These are phyloP conservation scores for Papilio demoleus DNA, from an alignment of 2,888 invertebrate species.

Conservation along the genomic window DNA sequence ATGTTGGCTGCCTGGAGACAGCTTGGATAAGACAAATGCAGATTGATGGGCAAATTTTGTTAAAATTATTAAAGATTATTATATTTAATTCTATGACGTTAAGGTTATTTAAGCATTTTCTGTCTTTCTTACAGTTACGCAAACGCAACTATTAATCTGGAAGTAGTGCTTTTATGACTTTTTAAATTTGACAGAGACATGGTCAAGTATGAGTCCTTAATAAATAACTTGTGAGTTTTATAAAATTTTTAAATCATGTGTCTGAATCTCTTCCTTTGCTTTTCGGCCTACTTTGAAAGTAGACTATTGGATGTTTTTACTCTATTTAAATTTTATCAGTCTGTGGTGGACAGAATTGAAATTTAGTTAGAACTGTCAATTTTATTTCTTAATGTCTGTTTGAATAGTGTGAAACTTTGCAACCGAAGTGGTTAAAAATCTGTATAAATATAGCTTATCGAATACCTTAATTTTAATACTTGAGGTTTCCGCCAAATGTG, in stretches of 20 bases:
- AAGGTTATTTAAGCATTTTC: too few species aligned
- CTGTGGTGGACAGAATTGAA: too few species aligned
- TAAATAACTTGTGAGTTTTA: too few species aligned
- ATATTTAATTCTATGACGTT: too few species aligned
- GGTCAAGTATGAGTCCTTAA: too few species aligned
- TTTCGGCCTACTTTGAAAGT: too few species aligned
- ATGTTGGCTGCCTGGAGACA: slow-evolving; percentile 2
- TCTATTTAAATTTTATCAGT: too few species aligned
- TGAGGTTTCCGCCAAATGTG: slow-evolving; percentile 14
- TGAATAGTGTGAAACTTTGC: not conserved
- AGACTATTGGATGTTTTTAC: too few species aligned
- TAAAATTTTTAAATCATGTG: too few species aligned
- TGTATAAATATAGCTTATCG: not conserved
- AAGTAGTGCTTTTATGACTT: not conserved
- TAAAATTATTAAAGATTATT: not conserved
- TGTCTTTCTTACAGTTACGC: too few species aligned
- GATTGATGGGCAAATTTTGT: not conserved
- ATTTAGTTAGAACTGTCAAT: not conserved
- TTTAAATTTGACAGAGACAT: not conserved
- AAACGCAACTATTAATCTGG: too few species aligned
- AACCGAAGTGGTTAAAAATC: not conserved
- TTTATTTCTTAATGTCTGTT: not conserved
- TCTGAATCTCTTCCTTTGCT: too few species aligned
- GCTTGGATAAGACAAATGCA: not conserved
- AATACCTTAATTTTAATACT: slow-evolving; percentile 5